Conservation (phyloP, 2,888 invertebrate genomes). For the Apamea monoglypha region DNA sequence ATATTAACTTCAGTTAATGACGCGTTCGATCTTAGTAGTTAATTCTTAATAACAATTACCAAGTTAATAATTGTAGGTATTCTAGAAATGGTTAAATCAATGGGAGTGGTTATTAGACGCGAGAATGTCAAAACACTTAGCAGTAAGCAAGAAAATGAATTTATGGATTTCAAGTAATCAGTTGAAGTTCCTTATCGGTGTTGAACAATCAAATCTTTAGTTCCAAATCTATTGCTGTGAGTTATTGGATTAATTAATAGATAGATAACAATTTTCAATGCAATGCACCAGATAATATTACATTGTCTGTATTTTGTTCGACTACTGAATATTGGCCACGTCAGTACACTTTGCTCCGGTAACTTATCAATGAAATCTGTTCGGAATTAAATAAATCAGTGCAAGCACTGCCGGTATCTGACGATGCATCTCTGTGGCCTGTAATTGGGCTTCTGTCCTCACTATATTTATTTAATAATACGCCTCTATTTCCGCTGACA, state of each 20-base stretch:
- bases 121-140: conserved; percentile 24
- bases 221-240: conserved; percentile 54
- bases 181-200: conserved; percentile 44
- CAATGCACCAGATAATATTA: conserved; percentile 26
- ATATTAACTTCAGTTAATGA: conserved; percentile 44
- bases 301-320: conserved; percentile 25
- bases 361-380: conserved; percentile 68
- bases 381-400: conserved; percentile 71
- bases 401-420: conserved; percentile 65
- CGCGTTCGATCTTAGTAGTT: conserved; percentile 2
- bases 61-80: neutral
- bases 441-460: conserved; percentile 72
- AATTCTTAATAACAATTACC: neutral
- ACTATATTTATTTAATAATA: conserved; percentile 77
- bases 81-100: conserved; percentile 1
- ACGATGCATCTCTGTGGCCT: conserved; percentile 68
- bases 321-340: conserved; percentile 36
- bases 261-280: conserved; percentile 53
- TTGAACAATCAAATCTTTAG: conserved; percentile 53
- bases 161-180: conserved; percentile 49
- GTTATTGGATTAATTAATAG: conserved; percentile 59
- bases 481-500: conserved; percentile 74
- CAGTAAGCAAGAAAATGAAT: conserved; percentile 30
- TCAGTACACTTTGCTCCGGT: conserved; percentile 40
- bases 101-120: conserved; percentile 4